A percentile compares a stretch with the other conserved stretches of the same genome.
These are phyloP conservation scores for Xiphorhynchus elegans DNA, from an alignment of 2,113 vertebrate species.

Conservation along the genomic window DNA sequence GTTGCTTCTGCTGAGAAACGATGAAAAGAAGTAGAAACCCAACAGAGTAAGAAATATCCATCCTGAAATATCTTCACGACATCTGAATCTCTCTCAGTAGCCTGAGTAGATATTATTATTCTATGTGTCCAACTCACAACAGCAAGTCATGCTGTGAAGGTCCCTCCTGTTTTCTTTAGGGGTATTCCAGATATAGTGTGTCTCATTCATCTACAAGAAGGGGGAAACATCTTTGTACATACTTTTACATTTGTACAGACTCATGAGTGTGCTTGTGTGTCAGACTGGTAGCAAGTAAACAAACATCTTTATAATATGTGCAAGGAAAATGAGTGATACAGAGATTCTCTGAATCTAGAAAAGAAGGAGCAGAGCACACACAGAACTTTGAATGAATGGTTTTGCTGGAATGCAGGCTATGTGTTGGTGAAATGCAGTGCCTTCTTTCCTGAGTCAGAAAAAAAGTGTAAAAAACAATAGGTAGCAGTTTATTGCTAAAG, in stretches of 20 bases:
- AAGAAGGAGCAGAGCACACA: not conserved
- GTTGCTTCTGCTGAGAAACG: not conserved
- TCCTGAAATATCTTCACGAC: not conserved
- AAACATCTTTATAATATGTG: not conserved
- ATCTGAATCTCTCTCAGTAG: not conserved
- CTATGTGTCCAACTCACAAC: not conserved
- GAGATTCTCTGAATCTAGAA: not conserved
- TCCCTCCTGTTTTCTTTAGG: not conserved
- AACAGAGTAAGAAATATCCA: not conserved
- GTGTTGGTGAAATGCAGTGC: not conserved
- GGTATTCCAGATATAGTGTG: not conserved
- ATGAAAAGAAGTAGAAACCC: not conserved
- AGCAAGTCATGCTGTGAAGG: not conserved
- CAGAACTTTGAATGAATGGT: not conserved
- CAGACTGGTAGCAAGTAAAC: not conserved
- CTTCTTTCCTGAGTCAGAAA: not conserved
- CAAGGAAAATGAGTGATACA: not conserved
- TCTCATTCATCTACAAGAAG: not conserved
- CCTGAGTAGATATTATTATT: not conserved
- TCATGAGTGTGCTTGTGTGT: not conserved
- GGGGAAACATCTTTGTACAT: not conserved
- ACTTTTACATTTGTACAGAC: not conserved
- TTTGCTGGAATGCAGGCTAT: not conserved
- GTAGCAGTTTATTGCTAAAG: not conserved
- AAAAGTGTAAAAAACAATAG: not conserved